Evolutionary conservation across 2,113 vertebrate species (phyloP), one percentile per base, ranked within the genome.

Genomic region (Prionailurus bengalensis): DNA sequence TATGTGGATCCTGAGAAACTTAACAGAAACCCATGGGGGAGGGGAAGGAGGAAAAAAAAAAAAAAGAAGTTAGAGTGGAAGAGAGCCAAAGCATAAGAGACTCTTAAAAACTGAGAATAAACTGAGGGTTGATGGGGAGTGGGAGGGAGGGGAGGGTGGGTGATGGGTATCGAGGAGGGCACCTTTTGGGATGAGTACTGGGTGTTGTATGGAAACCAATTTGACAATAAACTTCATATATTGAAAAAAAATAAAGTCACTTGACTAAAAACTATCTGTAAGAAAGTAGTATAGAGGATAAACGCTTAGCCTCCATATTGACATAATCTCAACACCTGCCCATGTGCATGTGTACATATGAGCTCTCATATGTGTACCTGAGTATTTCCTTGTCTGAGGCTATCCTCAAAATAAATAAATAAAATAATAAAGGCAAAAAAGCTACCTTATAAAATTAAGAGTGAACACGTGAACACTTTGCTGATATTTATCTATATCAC

Each of bases 331-430:
- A 29, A 15, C 48, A 39, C 6, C 31, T 15, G 15, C 42, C 27
- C 0, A 14, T 14, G 27, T 76, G 79, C 53, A 39, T 33, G n/a
- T 10, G 45, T 45, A 51, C 5, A 4, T 36, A 21, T 21, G 8
- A 23, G 7, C 45, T 45, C 8, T 45, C 45, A 42, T 70, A 39
- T 31, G 23, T 10, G 45, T 45, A 51, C 5, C 3, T 36, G 8
- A 23, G 7, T 21, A 33, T 29, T 11, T 39, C 25, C 85, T 39
- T 39, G 33, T 85, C n/a, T 29, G 21, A 88, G 27, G 4, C 4
- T 84, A 29, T 71, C 15, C 5, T 86, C 45, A 2, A 83, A 45
- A 96, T 76, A 42, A 95, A 96, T 76, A 42, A 95, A 85, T 45
- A 45, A 45, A 45, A 9, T 9, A 9, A 45, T 9, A 9, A 45